Conservation (phyloP, 2,797 vertebrate genomes). For the Acipenser ruthenus region DNA sequence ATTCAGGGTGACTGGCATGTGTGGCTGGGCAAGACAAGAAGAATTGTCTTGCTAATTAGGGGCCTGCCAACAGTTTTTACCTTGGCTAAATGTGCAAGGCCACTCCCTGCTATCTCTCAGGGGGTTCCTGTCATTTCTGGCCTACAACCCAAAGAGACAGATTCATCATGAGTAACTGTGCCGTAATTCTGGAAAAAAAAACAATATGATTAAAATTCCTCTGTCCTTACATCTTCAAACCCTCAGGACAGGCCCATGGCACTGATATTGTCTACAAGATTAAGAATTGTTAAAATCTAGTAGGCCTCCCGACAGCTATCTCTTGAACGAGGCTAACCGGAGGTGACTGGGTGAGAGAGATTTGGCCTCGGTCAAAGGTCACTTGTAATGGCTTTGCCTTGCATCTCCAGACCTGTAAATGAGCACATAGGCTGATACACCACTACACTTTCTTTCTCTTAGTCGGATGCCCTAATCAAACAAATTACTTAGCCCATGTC, state of each 20-base stretch:
- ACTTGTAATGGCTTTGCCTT: slow-evolving; percentile 64
- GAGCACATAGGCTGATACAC: slow-evolving; percentile 60
- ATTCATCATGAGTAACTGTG: slow-evolving; percentile 48
- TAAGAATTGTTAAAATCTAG: slow-evolving; percentile 41
- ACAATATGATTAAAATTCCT: slow-evolving; percentile 52
- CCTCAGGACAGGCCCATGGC: slow-evolving; percentile 47
- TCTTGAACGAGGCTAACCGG: slow-evolving; percentile 56
- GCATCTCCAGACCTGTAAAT: slow-evolving; percentile 67
- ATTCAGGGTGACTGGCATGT: slow-evolving; percentile 31
- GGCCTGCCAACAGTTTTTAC: slow-evolving; percentile 23
- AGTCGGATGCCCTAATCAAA: slow-evolving; percentile 54
- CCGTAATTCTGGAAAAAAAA: slow-evolving; percentile 51
- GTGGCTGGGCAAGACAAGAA: slow-evolving; percentile 28
- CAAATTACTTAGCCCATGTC: slow-evolving; percentile 46
- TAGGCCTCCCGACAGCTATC: slow-evolving; percentile 32
- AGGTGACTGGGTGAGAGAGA: slow-evolving; percentile 60
- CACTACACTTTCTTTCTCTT: slow-evolving; percentile 53
- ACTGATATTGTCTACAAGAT: slow-evolving; percentile 44
- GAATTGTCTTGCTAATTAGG: slow-evolving; percentile 43
- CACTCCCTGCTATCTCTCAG: slow-evolving; percentile 36
- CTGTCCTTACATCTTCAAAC: slow-evolving; percentile 56
- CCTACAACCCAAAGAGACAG: no score
- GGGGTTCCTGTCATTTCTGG: slow-evolving; percentile 40
- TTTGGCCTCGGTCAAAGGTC: slow-evolving; percentile 70
- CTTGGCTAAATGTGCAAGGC: slow-evolving; percentile 43